Evolutionary conservation across 2,113 vertebrate genomes (phyloP), one percentile per base, ranked within the genome.

Genomic region (Notothenia coriiceps): DNA sequence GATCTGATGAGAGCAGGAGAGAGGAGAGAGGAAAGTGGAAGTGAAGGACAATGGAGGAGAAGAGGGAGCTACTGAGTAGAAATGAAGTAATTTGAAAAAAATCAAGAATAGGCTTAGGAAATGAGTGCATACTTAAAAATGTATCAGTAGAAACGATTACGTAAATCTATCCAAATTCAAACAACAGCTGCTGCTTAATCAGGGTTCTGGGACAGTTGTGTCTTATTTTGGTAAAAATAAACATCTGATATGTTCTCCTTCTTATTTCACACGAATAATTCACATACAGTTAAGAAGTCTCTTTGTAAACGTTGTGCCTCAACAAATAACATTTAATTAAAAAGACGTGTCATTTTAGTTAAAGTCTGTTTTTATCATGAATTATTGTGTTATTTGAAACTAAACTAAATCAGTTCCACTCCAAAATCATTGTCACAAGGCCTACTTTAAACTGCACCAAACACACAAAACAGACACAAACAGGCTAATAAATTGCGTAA

Each of bases 1-100:
- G 71, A 85, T 62, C 55, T 82, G 72, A 65, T 22, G n/a, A 64
- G 54, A 56, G 33, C 60, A 84, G 65, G 17, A 40, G 13, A 54
- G 25, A 25, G 25, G 25, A 2, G 22, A 22, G n/a, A 14, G 66
- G 13, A 7, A 6, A 47, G 18, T 18, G 18, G 57, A 40, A 14
- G 22, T 51, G 18, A 10, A 50, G 49, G n/a, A 64, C 15, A 43
- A 20, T 14, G 14, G 15, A 29, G 11, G 22, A 57, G 40, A 9
- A 55, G 46, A 47, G 13, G 13, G 15, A 60, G 29, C 44, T 44
- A 2, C 12, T 13, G 11, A 55, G 20, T 3, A 51, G 29, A 29
- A 29, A 29, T 29, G 3, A 29, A 29, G 3, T 7, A 4, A n/a
- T 17, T 6, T n/a, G 6, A 44, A 67, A 43, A 43, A 54, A 43